A percentile compares a stretch with the other conserved stretches of the same genome.
phyloP scores from a whole-genome alignment of 2,888 invertebrate genomes.

The Dynastes maya region DNA sequence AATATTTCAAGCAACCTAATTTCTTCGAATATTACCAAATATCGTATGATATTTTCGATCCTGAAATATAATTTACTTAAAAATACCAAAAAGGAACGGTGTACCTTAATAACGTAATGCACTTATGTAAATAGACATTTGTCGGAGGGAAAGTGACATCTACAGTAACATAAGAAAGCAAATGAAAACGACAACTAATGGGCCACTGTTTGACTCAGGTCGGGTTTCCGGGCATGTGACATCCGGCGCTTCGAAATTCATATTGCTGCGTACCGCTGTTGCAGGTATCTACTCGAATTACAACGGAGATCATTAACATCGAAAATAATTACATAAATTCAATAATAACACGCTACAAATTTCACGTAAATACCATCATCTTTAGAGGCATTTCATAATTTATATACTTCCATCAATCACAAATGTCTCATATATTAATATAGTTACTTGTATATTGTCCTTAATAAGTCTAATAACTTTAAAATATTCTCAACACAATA shows the following conservation, averaged over 20 bases:
- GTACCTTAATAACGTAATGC: constrained; percentile 30
- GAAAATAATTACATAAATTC: constrained; percentile 48
- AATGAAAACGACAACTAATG: constrained; percentile 60
- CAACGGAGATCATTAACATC: constrained; percentile 49
- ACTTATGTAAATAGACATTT: constrained; percentile 47
- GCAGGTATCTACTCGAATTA: constrained; percentile 47
- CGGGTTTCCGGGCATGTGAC: constrained; percentile 65
- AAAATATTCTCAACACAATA: no score
- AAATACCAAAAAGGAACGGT: not conserved
- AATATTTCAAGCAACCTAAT: no score
- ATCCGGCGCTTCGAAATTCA: constrained; percentile 55
- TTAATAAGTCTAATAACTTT: no score
- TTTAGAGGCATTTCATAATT: not conserved
- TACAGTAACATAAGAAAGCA: constrained; percentile 52
- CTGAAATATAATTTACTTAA: not conserved
- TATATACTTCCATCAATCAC: no score
- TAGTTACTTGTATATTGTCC: no score
- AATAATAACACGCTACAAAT: constrained; percentile 28
- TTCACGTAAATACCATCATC: not conserved
- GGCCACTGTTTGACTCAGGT: constrained; percentile 64
- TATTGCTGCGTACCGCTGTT: constrained; percentile 38
- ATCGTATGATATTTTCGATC: no score
- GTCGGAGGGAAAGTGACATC: constrained; percentile 45
- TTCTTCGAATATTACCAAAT: no score
- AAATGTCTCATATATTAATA: no score